Percentiles rank a stretch among this genome's conserved stretches.
These are phyloP conservation scores for Drosophila burlai DNA, from an alignment of 1,140 invertebrate species.

Conservation along the genomic window DNA sequence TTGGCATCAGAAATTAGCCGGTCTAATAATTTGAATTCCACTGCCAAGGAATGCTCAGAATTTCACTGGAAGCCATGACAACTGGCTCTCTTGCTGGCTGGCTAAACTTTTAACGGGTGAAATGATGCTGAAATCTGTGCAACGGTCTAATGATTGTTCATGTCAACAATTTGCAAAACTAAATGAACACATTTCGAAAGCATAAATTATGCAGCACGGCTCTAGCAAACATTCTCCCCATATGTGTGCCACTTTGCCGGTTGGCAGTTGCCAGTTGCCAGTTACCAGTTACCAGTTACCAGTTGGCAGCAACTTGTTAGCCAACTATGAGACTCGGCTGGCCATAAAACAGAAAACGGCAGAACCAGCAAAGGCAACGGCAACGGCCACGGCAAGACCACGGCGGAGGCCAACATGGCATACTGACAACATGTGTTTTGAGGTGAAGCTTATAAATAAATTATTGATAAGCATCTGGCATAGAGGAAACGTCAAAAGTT, in stretches of 20 bases:
- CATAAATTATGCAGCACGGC: conserved; percentile 76
- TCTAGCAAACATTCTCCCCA: conserved; percentile 23
- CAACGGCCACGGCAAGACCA: background rate
- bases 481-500: conserved; percentile 83
- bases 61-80: conserved; percentile 13
- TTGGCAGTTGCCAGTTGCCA: conserved; percentile 54
- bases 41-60: conserved; percentile 14
- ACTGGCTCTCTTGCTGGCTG: conserved; percentile 5
- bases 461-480: conserved; percentile 84
- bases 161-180: conserved; percentile 84
- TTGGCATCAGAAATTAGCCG: conserved; percentile 37
- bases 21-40: conserved; percentile 35
- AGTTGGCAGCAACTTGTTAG: conserved; percentile 72
- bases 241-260: conserved; percentile 13
- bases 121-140: conserved; percentile 76
- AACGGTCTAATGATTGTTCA: conserved; percentile 78
- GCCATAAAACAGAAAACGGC: conserved; percentile 63
- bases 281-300: conserved; percentile 42
- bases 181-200: conserved; percentile 83
- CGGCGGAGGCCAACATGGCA: conserved; percentile 58
- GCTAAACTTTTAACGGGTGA: conserved; percentile 15
- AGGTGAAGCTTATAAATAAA: conserved; percentile 84
- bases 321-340: conserved; percentile 68
- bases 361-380: conserved; percentile 17
- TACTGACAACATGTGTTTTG: conserved; percentile 82